Evolutionary conservation across 2,113 vertebrate genomes (phyloP), one percentile per base, ranked within the genome.

Genomic region (Malaclemys terrapin): DNA sequence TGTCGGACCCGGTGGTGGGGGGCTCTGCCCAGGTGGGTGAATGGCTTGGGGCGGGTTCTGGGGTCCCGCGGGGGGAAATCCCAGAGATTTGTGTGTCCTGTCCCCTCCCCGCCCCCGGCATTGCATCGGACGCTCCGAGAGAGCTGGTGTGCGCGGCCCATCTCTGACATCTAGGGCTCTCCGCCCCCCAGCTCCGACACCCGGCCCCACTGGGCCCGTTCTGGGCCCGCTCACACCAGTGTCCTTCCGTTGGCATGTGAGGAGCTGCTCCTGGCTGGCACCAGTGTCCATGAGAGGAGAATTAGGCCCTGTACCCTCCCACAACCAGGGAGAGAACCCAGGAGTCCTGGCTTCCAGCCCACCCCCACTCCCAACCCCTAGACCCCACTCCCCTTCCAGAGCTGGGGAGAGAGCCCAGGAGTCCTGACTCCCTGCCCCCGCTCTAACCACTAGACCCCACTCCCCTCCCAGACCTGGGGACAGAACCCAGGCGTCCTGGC

Each of bases 11-110:
- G 52, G 98, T 91, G 2, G 97, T 99, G n/a, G 98, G 99, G 2
- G 99, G 99, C 65, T 99, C 99, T 31, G 57, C 87, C 31, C 97
- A 98, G 98, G 99, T 99, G 95, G 52, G 97, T 45, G 31, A n/a
- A 31, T n/a, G 35, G 57, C 19, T 35, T 2, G 52, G 20, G 13
- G 38, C 11, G 6, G 8, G 10, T 11, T 17, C 14, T 5, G 3
- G 29, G 29, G 22, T 89, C 9, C 22, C 6, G 38, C 35, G 8
- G 6, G 29, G 53, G 17, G n/a, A 13, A 35, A 25, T 86, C 75
- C 42, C 19, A 35, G 38, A 49, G 57, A 14, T 25, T 42, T 2
- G 2, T 35, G 29, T 35, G 27, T 29, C n/a, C 16, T 8, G 19
- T 20, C 4, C 8, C 35, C 35, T 8, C 65, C 35, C 19, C 5